Conservation (phyloP, 2,888 invertebrate genomes). For the Apodemia mormo region DNA sequence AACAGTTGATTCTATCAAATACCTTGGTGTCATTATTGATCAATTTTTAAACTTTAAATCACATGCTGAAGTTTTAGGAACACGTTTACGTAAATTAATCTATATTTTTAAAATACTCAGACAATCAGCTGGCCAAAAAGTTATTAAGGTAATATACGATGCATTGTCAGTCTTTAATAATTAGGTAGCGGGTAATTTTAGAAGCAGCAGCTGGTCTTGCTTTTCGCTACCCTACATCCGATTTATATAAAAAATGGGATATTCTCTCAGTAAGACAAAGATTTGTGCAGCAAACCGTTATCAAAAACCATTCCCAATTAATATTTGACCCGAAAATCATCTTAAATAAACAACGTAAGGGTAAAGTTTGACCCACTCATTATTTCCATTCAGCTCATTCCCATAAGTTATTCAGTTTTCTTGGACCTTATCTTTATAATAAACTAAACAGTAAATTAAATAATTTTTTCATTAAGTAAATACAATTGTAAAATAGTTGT, state of each 20-base stretch:
- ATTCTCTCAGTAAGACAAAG: neutral
- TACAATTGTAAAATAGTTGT: no score
- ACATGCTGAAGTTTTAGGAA: neutral
- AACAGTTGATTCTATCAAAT: neutral
- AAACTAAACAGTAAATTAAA: neutral
- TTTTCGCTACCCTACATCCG: neutral
- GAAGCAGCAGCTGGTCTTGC: neutral
- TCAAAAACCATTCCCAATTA: neutral
- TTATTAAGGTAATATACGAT: neutral
- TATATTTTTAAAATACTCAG: neutral
- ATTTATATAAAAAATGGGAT: neutral
- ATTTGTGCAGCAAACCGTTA: neutral
- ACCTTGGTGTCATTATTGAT: neutral
- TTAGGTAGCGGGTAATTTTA: no score
- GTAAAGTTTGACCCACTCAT: neutral
- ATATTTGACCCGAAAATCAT: neutral
- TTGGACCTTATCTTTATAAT: neutral
- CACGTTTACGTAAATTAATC: neutral
- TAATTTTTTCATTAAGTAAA: neutral
- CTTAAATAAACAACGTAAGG: neutral
- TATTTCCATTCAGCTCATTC: neutral
- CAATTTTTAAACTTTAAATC: neutral
- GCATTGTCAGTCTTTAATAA: no score
- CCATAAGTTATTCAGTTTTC: neutral
- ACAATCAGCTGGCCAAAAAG: neutral